Percentiles rank a stretch among this genome's conserved stretches.
These are phyloP conservation scores for Oreochromis niloticus DNA, from an alignment of 2,113 vertebrate genomes.

Conservation along the genomic window DNA sequence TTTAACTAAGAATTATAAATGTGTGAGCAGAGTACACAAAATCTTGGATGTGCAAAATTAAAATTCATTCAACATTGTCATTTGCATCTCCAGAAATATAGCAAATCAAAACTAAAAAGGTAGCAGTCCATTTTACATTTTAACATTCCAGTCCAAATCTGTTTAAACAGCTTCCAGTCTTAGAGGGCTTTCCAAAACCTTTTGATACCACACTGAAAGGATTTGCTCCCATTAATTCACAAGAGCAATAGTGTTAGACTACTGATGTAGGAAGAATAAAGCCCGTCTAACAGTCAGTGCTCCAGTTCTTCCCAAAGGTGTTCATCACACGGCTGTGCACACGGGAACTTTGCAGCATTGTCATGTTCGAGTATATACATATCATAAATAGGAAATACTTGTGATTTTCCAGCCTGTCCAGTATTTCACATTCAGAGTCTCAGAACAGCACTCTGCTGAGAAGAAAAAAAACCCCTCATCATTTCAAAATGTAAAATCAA, in stretches of 20 bases:
- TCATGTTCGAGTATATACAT: not conserved
- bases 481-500: not conserved
- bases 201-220: not conserved
- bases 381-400: not conserved
- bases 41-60: not conserved
- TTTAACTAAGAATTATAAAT: not conserved
- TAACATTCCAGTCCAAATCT: not conserved
- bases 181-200: not conserved
- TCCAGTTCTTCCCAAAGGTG: not conserved
- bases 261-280: not conserved
- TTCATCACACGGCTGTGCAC: not conserved
- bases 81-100: not conserved
- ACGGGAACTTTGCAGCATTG: not conserved
- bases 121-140: not conserved
- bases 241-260: not conserved
- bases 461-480: rapidly evolving
- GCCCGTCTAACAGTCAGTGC: not conserved
- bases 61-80: not conserved
- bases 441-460: not conserved
- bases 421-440: not conserved
- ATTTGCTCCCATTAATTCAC: not conserved
- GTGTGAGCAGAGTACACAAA: not conserved
- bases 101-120: too few species aligned
- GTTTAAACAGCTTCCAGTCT: not conserved
- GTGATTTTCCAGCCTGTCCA: not conserved